Evolutionary conservation across 1,140 invertebrate species (phyloP).

Genomic region (Andricus grossulariae): DNA sequence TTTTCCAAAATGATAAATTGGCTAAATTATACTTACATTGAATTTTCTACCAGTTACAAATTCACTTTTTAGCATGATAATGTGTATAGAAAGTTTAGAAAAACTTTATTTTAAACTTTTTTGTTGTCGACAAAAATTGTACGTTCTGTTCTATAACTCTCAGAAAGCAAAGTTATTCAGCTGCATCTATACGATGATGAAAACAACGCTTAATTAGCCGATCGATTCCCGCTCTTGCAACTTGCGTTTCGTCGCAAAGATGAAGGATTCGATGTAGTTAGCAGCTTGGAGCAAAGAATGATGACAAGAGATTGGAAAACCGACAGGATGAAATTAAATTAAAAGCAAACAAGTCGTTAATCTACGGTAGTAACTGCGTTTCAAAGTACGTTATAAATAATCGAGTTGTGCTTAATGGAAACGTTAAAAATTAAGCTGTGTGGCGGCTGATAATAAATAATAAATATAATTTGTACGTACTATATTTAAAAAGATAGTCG

Average conservation of each 20-base stretch:
- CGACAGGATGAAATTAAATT: slow-evolving; percentile 13
- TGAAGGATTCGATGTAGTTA: neutral
- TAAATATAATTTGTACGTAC: neutral
- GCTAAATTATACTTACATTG: too few relatives aligned
- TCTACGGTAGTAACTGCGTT: neutral
- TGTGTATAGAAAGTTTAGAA: too few relatives aligned
- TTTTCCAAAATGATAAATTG: too few relatives aligned
- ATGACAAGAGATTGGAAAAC: slow-evolving; percentile 21
- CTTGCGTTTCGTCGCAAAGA: neutral
- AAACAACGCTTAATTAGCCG: neutral
- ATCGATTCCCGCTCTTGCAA: neutral
- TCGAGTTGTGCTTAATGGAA: neutral
- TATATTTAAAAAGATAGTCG: too few relatives aligned
- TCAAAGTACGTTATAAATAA: neutral
- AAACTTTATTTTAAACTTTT: too few relatives aligned
- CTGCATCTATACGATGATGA: too few relatives aligned
- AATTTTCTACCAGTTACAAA: too few relatives aligned
- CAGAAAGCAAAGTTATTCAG: too few relatives aligned
- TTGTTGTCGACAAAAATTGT: too few relatives aligned
- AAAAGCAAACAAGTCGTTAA: slow-evolving; percentile 22
- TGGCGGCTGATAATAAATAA: slow-evolving; percentile 3
- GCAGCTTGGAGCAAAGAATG: neutral
- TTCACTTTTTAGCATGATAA: too few relatives aligned
- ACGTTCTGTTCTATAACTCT: too few relatives aligned
- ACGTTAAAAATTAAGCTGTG: neutral